These are phyloP conservation scores for Microchrysa polita DNA, from an alignment of 2,888 invertebrate genomes.

Conservation along the genomic window DNA sequence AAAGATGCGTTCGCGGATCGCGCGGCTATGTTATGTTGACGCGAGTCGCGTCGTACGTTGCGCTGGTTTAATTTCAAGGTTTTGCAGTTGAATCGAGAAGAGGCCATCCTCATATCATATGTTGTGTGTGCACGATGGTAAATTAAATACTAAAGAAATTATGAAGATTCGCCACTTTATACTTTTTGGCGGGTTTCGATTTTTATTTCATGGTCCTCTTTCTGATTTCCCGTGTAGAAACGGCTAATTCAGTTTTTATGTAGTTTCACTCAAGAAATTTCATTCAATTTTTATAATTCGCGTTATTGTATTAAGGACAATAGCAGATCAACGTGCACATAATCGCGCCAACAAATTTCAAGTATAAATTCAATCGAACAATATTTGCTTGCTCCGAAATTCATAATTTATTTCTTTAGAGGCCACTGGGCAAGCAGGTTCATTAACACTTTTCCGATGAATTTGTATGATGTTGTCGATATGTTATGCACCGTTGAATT, in stretches of 20 bases:
- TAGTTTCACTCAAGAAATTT: not conserved
- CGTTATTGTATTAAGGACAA: not conserved
- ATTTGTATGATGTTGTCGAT: not conserved
- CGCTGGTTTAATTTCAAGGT: slow-evolving; percentile 3
- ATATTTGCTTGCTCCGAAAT: slow-evolving; percentile 27
- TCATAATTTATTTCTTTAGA: slow-evolving; percentile 23
- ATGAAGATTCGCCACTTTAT: too few relatives aligned
- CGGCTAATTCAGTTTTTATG: not conserved
- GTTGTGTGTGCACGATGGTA: too few relatives aligned
- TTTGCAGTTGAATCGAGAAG: slow-evolving; percentile 1
- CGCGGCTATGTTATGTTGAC: not conserved
- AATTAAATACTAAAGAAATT: too few relatives aligned
- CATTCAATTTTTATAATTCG: too few relatives aligned
- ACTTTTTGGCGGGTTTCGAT: too few relatives aligned
- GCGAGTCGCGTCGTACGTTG: too few relatives aligned
- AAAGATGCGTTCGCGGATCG: not conserved
- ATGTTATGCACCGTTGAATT: not conserved
- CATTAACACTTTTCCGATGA: not conserved
- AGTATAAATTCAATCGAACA: not conserved
- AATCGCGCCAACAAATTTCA: not conserved
- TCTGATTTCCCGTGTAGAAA: too few relatives aligned
- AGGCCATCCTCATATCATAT: too few relatives aligned
- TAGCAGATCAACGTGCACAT: not conserved
- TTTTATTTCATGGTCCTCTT: not conserved
- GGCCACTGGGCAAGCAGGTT: not conserved